Conservation (phyloP, 2,797 vertebrate species). For the Argyrosomus regius region DNA sequence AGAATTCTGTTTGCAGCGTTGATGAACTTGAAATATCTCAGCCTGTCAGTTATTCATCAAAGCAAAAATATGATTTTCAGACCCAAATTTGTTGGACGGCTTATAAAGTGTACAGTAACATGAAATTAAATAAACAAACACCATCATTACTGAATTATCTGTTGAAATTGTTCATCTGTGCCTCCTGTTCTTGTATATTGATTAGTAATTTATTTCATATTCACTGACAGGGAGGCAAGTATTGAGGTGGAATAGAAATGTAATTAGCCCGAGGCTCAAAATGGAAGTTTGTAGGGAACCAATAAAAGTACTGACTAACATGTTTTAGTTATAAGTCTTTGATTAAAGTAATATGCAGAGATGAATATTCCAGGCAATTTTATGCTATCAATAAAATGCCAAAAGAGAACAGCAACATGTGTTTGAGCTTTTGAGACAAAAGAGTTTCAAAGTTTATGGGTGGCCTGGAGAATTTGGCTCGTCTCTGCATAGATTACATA, state of each 20-base stretch:
- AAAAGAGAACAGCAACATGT: constrained; percentile 19
- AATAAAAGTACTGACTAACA: not conserved
- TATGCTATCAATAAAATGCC: constrained; percentile 24
- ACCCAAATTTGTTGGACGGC: not conserved
- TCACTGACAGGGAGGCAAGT: not conserved
- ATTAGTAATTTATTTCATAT: not conserved
- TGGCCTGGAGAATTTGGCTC: constrained; percentile 56
- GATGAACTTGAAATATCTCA: constrained; percentile 17
- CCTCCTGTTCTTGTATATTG: not conserved
- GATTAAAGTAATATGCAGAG: not conserved
- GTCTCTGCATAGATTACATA: constrained; percentile 61
- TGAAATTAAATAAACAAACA: not conserved
- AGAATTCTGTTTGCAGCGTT: constrained; percentile 3
- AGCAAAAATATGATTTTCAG: not conserved
- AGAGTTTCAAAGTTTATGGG: constrained; percentile 66
- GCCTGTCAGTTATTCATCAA: constrained; percentile 12
- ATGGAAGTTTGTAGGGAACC: not conserved
- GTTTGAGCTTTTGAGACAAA: constrained; percentile 18
- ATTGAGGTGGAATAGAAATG: not conserved
- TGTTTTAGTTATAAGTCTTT: not conserved
- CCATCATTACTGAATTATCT: not conserved
- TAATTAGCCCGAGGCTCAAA: not conserved
- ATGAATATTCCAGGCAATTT: not conserved
- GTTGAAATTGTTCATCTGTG: not conserved
- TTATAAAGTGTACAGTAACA: constrained; percentile 12